Evolutionary conservation across 2,113 vertebrate genomes (phyloP), one percentile per base, ranked within the genome.

Genomic region (Symphodus melops): DNA sequence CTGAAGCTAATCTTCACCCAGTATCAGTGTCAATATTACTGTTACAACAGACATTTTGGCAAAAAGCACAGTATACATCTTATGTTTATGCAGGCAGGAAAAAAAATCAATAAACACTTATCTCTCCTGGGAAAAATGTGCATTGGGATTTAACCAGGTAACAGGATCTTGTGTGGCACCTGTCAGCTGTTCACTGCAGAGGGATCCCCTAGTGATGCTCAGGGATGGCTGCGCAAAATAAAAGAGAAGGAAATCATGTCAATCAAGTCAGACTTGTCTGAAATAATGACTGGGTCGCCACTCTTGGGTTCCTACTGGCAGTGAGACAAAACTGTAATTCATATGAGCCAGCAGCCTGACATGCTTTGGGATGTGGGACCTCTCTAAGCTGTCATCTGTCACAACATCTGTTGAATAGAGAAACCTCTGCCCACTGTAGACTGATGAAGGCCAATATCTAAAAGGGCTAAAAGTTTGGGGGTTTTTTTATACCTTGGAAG

Each of bases 311-410:
- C 67, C 67, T 82, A 65, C 77, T 86, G 84, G 81, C 84, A 46
- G 44, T n/a, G 60, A 81, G 60, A 71, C 79, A 81, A 83, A 79
- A 74, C 76, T 79, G 81, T 74, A 78, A 84, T 65, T 77, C 82
- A 81, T 86, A 75, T 65, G 84, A 88, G 91, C 88, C 90, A 86
- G 81, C 73, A 74, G 81, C 66, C 54, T 87, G 91, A 89, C 80
- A 83, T 64, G 76, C 77, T 86, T 62, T 82, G 89, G 91, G 91
- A 93, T 70, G 78, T 61, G 68, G 68, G 71, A 55, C 83, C 83
- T 90, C 90, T 93, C 93, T 59, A 4, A 90, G 91, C 93, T 93
- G 94, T 94, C 93, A 92, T 81, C 77, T 51, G 75, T 89, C 88
- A 87, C 16, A 89, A 91, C 92, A 93, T 94, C 93, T 94, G 93